Evolutionary conservation across 2,113 vertebrate genomes (phyloP), one percentile per base, ranked within the genome.

Genomic region (Nothoprocta perdicaria): DNA sequence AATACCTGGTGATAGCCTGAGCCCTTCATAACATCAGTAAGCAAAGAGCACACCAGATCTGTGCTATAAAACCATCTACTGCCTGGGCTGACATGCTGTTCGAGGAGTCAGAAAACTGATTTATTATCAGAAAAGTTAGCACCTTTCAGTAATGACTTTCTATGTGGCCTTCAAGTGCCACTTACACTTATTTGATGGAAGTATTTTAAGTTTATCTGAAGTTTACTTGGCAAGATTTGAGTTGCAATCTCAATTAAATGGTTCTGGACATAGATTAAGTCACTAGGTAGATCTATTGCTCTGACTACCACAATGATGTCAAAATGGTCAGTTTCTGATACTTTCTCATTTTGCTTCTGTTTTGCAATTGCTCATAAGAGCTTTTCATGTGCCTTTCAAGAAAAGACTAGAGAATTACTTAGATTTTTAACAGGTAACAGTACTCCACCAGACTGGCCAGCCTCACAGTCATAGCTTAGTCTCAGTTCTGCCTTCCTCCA

Each of bases 141-240:
- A 74, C 67, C 86, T 89, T 89, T 93, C 81, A 76, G 57, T 33
- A 84, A 93, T 83, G 80, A 88, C 69, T 92, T 94, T 95, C 83
- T 23, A 3, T 2, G 24, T 75, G 95, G 62, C 95, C 88, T 89
- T 95, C 84, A 88, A 58, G 75, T 68, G 50, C 27, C 45, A 35
- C 6, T 52, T 83, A 4, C 33, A 43, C 26, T 71, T 71, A 24
- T 0, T 53, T 24, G 11, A 29, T 38, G 67, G 68, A 27, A 61
- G 22, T 84, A 69, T 84, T 85, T 80, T 62, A 80, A 43, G 45
- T 91, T 91, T 78, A 14, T n/a, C 80, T 35, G 85, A 66, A 62
- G 23, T 46, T 75, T 46, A 45, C 26, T 14, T 75, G 27, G 7
- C n/a, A 82, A 72, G 53, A 24, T 12, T 45, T 73, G 77, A 80